Percentiles rank a stretch among this genome's conserved stretches.
phyloP scores from a whole-genome alignment of 2,888 invertebrate species.

The Drosophila longiperda region DNA sequence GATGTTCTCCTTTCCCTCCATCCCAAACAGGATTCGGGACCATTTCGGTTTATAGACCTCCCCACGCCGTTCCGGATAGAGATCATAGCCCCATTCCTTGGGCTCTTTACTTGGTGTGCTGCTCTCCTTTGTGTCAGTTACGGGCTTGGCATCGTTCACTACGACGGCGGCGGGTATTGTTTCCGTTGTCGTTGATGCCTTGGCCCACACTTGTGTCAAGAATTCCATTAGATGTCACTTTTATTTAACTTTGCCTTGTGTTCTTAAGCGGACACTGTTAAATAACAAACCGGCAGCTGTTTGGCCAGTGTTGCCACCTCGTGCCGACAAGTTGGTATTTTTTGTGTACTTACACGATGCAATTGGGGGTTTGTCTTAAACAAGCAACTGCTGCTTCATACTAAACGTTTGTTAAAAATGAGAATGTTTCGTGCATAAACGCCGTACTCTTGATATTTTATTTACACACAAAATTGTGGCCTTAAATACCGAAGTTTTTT shows the following conservation, averaged over 20 bases:
- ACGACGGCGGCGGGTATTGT: conserved; percentile 11
- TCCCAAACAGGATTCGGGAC: conserved; percentile 87
- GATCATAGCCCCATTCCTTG: conserved; percentile 90
- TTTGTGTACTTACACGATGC: conserved; percentile 7
- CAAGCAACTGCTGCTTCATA: background rate
- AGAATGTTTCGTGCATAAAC: background rate
- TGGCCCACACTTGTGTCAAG: conserved; percentile 68
- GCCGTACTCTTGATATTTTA: too few species aligned
- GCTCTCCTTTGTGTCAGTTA: conserved; percentile 10
- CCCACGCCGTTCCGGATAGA: conserved; percentile 93
- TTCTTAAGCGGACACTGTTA: conserved; percentile 34
- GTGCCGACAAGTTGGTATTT: background rate
- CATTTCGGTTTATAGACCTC: conserved; percentile 86
- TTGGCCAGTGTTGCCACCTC: conserved; percentile 48
- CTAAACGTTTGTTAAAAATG: background rate
- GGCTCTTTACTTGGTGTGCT: conserved; percentile 27
- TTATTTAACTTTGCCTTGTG: conserved; percentile 13
- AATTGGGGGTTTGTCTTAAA: background rate
- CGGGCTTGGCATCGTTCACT: conserved; percentile 25
- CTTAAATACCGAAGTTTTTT: too few species aligned
- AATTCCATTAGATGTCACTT: conserved; percentile 56
- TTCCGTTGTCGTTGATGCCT: conserved; percentile 42
- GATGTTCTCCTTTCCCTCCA: conserved; percentile 89
- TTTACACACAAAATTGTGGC: too few species aligned
- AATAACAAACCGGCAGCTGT: conserved; percentile 74